Evolutionary conservation across 2,113 vertebrate species (phyloP), one percentile per base, ranked within the genome.

Genomic region (Anas platyrhynchos): DNA sequence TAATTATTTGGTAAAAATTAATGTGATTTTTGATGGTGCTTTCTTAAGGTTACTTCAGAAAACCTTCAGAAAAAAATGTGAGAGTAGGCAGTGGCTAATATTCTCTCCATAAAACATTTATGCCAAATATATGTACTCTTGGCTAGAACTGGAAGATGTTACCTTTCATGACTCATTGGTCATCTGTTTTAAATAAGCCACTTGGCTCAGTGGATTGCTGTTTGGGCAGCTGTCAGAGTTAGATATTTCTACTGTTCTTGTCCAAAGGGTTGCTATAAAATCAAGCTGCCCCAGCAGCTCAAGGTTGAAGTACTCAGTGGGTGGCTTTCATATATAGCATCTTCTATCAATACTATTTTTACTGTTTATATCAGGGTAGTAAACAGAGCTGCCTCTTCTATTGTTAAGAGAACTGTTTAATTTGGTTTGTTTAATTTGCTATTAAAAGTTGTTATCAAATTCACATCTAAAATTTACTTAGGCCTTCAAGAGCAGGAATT

Each of bases 391-490:
- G n/a, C 43, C 43, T 26, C 31, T 41, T 43, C 17, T 44, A 22
- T 22, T 76, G 48, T 23, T 50, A 50, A 50, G 48, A 50, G 48
- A 50, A 23, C 48, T 50, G 20, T 46, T 46, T 2, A 8, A 11
- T 21, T 50, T n/a, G 16, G 3, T 36, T 4, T 41, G 38, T 41
- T 41, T 41, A 13, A 41, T 41, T 41, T 18, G 2, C 5, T 3
- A 21, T 0, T 62, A 16, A 4, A n/a, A 58, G 36, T 27, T 13
- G 15, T 27, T 38, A 14, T 5, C 18, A 36, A 0, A 29, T 32
- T 11, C n/a, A 17, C 43, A 29, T 7, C 23, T 61, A 26, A 43
- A 8, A 75, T 38, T 13, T 0, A 7, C 38, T 63, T 56, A 26
- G 16, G 4, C 12, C n/a, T 76, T 43, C 7, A 46, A 83, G 43